Base-by-base conservation (phyloP, 2,113 vertebrate species). In the Stegastes partitus region DNA sequence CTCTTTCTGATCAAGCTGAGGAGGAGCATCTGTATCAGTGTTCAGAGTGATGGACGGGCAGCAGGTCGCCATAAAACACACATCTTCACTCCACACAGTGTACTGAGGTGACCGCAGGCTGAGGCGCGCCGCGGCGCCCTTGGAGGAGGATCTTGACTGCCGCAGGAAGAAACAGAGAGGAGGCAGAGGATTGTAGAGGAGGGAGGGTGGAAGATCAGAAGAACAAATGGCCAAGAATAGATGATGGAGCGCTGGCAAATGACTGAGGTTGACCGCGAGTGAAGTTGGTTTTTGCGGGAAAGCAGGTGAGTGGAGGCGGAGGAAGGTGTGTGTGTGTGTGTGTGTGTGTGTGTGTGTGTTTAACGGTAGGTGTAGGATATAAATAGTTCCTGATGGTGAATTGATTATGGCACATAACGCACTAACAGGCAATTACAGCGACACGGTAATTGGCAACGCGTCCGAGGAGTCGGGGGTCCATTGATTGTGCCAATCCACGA, bases 291-390 rank as follows among this genome's bases (percentile, higher is more conserved):
- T 79, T 72, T 68, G 62, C 49, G 57, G 56, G 49, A 67, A 28
- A 87, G 44, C 87, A 88, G 83, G 88, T 89, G 86, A 87, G 85
- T 64, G 12, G 23, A 34, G 2, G 22, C 18, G n/a, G 23, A 28
- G 26, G 49, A 16, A 16, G 16, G 26, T 1, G 0, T 31, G 0
- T 11, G 0, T 7, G n/a, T 1, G 34, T 34, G 34, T 34, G 34
- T 34, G 34, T 34, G 34, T 34, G 34, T 34, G 34, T 34, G 34
- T 34, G 34, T 34, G 34, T 34, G 34, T 42, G 8, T 42, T 42
- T 42, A 12, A 42, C 14, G 39, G 12, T 14, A 42, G 37, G 23
- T 51, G 16, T 11, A n/a, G 6, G 11, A 10, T 58, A 21, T 50
- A 3, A 19, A 50, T 26, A 45, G 63, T 16, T 4, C 21, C 26